These are phyloP conservation scores for Leptinotarsa lineolata DNA, from an alignment of 1,140 invertebrate genomes.

Conservation along the genomic window DNA sequence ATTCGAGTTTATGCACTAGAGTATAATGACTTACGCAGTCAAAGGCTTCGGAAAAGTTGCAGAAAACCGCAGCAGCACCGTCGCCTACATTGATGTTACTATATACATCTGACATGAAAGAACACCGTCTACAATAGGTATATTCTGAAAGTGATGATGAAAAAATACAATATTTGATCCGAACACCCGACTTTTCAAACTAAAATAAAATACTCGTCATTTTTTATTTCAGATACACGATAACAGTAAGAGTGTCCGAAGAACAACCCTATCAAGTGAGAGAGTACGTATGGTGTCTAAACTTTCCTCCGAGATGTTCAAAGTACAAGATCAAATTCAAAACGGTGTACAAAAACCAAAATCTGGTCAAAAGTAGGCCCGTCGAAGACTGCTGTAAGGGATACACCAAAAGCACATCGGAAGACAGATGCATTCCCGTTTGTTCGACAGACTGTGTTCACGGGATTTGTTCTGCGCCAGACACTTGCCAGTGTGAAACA, in stretches of 20 bases:
- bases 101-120: too few species aligned
- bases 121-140: too few species aligned
- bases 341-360: constrained; percentile 72
- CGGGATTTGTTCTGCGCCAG: constrained; percentile 82
- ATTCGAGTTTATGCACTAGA: too few species aligned
- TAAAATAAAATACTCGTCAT: too few species aligned
- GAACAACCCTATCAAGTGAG: constrained; percentile 80
- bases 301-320: constrained; percentile 82
- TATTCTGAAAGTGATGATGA: too few species aligned
- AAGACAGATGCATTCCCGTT: constrained; percentile 73
- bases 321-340: constrained; percentile 80
- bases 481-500: constrained; percentile 82
- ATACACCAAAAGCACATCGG: constrained; percentile 67
- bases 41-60: too few species aligned
- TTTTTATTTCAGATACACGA: constrained; percentile 65
- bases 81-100: too few species aligned
- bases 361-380: constrained; percentile 71
- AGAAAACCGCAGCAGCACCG: too few species aligned
- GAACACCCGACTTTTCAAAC: too few species aligned
- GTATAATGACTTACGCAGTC: too few species aligned
- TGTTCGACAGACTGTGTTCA: constrained; percentile 81
- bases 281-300: constrained; percentile 80
- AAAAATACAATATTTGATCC: too few species aligned
- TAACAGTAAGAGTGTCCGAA: constrained; percentile 74
- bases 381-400: constrained; percentile 85